Evolutionary conservation across 2,797 vertebrate genomes (phyloP).

Genomic region (Karalla daura): DNA sequence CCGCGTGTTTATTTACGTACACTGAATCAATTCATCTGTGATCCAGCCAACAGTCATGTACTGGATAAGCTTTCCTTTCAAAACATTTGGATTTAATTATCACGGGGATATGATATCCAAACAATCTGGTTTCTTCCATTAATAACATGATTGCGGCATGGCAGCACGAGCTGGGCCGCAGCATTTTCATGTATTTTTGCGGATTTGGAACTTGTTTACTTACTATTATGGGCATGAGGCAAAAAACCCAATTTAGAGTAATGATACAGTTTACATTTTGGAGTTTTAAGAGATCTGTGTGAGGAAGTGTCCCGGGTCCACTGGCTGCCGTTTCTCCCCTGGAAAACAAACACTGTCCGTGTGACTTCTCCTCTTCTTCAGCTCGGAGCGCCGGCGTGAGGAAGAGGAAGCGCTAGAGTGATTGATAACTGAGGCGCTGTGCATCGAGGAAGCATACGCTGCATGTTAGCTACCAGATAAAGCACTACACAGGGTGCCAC

Average conservation of each 20-base stretch:
- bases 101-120: conserved; percentile 83
- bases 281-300: conserved; percentile 53
- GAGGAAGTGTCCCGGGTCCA: conserved; percentile 51
- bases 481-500: conserved; percentile 8
- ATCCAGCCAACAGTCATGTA: conserved; percentile 76
- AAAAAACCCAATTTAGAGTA: conserved; percentile 65
- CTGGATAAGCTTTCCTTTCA: conserved; percentile 80
- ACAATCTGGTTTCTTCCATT: conserved; percentile 82
- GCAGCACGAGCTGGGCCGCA: conserved; percentile 55
- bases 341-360: conserved; percentile 55
- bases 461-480: conserved; percentile 68
- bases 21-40: conserved; percentile 78
- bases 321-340: conserved; percentile 24
- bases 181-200: conserved; percentile 69
- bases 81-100: conserved; percentile 86
- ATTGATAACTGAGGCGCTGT: conserved; percentile 59
- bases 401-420: conserved; percentile 53
- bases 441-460: conserved; percentile 55
- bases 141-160: conserved; percentile 77
- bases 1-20: conserved; percentile 80
- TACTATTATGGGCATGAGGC: conserved; percentile 71
- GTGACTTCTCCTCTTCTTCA: conserved; percentile 48
- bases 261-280: conserved; percentile 70
- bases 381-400: conserved; percentile 22
- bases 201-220: conserved; percentile 67